A percentile compares a stretch with the other conserved stretches of the same genome.
These are phyloP conservation scores for Buphagus erythrorhynchus DNA, from an alignment of 2,797 vertebrate species.

Conservation along the genomic window DNA sequence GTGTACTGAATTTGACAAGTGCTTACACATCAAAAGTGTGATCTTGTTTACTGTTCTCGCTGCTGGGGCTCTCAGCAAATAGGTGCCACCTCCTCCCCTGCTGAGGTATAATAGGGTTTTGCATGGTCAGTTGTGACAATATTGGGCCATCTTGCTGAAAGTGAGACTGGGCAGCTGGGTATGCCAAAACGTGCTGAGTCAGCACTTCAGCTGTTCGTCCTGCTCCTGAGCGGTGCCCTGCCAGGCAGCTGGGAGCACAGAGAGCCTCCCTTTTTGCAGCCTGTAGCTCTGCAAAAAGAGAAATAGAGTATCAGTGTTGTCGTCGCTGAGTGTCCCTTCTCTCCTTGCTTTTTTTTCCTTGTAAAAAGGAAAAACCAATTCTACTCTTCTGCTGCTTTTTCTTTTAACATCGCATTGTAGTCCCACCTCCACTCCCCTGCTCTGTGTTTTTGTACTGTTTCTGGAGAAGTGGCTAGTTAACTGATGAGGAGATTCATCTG, in stretches of 20 bases:
- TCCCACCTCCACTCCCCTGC: background rate
- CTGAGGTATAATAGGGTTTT: background rate
- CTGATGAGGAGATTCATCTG: background rate
- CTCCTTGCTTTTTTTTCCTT: background rate
- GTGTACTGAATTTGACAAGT: background rate
- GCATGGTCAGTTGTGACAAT: background rate
- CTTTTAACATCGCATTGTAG: background rate
- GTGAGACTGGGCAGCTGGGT: background rate
- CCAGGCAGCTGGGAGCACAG: background rate
- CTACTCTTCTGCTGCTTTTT: background rate
- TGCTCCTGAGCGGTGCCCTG: too few relatives aligned
- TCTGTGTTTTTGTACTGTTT: background rate
- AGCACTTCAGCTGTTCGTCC: background rate
- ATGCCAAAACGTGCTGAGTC: background rate
- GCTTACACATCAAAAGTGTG: background rate
- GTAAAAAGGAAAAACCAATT: background rate
- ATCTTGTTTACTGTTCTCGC: background rate
- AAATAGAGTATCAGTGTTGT: background rate
- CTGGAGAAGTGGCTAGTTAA: background rate
- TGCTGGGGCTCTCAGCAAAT: background rate
- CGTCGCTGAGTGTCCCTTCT: background rate
- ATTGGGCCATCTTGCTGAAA: background rate
- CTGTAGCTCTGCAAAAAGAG: background rate
- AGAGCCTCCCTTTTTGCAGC: background rate
- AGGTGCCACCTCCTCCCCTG: background rate